Evolutionary conservation across 2,113 vertebrate species (phyloP).

Genomic region (Kobus ellipsiprymnus): DNA sequence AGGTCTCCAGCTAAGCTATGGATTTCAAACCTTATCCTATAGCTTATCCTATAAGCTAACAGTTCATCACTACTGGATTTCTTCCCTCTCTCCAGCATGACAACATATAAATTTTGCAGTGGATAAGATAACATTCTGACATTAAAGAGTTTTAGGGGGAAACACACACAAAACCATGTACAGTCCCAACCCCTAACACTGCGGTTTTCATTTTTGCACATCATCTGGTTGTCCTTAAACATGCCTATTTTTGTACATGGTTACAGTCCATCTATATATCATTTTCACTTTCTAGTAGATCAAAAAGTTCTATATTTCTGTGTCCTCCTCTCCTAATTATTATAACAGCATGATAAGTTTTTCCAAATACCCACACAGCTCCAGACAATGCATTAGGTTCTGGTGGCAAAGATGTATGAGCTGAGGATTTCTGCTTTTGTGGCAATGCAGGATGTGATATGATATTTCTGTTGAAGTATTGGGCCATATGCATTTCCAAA

Average conservation of each 20-base stretch:
- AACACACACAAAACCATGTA: background rate
- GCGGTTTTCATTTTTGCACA: slow-evolving; percentile 8
- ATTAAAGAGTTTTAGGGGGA: background rate
- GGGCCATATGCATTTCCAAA: background rate
- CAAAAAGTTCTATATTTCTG: background rate
- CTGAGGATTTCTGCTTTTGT: background rate
- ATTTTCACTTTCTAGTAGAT: slow-evolving; percentile 6
- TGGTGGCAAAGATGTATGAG: background rate
- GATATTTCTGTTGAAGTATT: background rate
- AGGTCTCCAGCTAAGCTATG: background rate
- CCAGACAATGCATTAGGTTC: background rate
- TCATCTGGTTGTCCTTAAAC: slow-evolving; percentile 2
- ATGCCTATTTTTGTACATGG: background rate
- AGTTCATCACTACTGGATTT: background rate
- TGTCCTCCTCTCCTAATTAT: slow-evolving; percentile 10
- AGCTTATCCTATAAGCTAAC: background rate
- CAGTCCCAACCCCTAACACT: background rate
- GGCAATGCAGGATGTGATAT: background rate
- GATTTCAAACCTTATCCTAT: background rate
- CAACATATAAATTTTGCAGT: background rate
- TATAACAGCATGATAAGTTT: background rate
- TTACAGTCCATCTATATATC: background rate
- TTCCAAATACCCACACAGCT: background rate
- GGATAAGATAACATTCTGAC: background rate
- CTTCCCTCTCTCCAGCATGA: background rate